Percentiles rank a stretch among this genome's conserved stretches.
Evolutionary conservation across 2,797 vertebrate genomes (phyloP).

Genomic region (Cynopterus sphinx): DNA sequence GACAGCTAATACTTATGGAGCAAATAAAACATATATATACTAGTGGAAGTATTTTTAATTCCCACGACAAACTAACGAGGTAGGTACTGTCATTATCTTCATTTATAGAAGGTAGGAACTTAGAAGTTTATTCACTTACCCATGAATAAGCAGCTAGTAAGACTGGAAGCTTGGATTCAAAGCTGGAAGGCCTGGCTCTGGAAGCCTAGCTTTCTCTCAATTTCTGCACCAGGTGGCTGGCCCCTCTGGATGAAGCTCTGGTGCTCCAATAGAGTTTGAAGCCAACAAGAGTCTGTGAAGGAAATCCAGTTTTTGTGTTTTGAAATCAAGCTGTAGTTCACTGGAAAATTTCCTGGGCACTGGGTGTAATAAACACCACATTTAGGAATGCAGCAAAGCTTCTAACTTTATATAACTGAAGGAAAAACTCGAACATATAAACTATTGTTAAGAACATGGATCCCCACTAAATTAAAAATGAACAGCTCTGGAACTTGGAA

Average conservation of each 20-base stretch:
- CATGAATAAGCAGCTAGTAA: no score
- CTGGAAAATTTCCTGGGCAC: constrained; percentile 11
- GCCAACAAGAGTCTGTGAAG: neutral
- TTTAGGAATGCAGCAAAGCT: neutral
- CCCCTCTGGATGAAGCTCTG: neutral
- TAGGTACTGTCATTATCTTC: neutral
- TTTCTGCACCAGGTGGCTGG: neutral
- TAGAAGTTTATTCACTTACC: neutral
- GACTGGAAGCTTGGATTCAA: neutral
- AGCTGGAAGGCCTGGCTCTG: neutral
- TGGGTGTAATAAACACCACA: neutral
- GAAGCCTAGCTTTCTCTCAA: neutral
- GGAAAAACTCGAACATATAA: neutral
- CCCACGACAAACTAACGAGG: neutral
- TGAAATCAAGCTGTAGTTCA: neutral
- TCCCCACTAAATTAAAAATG: neutral
- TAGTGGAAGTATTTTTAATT: neutral
- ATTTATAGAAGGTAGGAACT: neutral
- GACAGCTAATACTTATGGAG: neutral
- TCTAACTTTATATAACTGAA: constrained; percentile 19
- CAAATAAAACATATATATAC: neutral
- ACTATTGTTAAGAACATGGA: neutral
- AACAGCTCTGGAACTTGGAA: neutral
- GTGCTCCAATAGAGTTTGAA: neutral
- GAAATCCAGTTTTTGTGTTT: constrained; percentile 15